Percentiles rank a stretch among this genome's conserved stretches.
These are phyloP conservation scores for Zonotrichia leucophrys DNA, from an alignment of 2,113 vertebrate genomes.

Conservation along the genomic window DNA sequence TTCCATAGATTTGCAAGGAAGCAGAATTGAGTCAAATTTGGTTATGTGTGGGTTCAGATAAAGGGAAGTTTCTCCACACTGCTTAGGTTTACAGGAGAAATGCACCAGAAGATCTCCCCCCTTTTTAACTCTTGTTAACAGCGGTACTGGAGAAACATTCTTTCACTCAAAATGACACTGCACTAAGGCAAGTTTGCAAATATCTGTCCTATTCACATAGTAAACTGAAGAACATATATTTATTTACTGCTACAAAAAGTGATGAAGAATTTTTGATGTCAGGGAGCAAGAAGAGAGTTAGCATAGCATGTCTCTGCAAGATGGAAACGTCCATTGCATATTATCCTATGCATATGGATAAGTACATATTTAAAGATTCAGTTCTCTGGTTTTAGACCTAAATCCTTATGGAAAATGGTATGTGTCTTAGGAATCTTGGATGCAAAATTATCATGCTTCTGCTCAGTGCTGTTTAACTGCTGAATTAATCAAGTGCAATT, in stretches of 20 bases:
- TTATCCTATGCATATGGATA: not conserved
- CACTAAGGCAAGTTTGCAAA: not conserved
- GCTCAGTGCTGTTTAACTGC: constrained; percentile 49
- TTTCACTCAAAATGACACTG: not conserved
- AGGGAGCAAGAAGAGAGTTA: not conserved
- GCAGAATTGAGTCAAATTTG: not conserved
- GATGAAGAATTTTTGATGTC: not conserved
- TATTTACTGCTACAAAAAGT: not conserved
- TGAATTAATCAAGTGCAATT: constrained; percentile 66
- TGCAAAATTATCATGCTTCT: constrained; percentile 43
- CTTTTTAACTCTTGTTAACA: not conserved
- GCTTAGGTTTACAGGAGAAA: not conserved
- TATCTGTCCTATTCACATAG: not conserved
- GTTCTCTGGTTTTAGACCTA: constrained; percentile 47
- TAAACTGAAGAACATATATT: not conserved
- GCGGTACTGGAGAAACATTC: not conserved
- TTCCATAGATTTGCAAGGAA: not conserved
- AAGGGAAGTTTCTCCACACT: not conserved
- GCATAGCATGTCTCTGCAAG: not conserved
- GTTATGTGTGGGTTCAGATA: not conserved
- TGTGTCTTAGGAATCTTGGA: constrained; percentile 54
- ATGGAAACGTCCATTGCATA: not conserved
- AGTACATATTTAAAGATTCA: constrained; percentile 40
- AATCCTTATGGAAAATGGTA: constrained; percentile 65
- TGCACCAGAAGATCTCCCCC: not conserved